Percentiles rank a stretch among this genome's conserved stretches.
Conservation (phyloP, 2,113 vertebrate species). For the Phainopepla nitens region DNA sequence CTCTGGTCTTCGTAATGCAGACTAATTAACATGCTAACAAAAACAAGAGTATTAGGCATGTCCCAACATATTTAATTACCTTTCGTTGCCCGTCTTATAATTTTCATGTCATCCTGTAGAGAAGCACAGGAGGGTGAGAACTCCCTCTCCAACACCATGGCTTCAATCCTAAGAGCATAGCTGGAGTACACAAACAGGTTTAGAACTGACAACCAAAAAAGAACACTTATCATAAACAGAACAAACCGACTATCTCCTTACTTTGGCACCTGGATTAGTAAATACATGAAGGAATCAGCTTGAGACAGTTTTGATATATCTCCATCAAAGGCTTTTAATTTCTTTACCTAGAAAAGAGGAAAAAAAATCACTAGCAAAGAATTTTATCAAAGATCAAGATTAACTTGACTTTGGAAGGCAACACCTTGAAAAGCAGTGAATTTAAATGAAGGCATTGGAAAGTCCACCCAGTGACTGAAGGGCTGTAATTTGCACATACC, state of each 20-base stretch:
- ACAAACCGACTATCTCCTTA: constrained; percentile 66
- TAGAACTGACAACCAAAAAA: neutral
- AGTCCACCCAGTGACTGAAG: neutral
- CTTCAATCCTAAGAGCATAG: constrained; percentile 91
- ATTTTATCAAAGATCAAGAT: neutral
- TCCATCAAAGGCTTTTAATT: constrained; percentile 86
- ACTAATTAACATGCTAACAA: constrained; percentile 64
- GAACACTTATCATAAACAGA: neutral
- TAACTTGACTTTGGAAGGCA: neutral
- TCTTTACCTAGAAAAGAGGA: constrained; percentile 81
- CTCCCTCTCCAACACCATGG: constrained; percentile 91
- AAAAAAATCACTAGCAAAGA: constrained; percentile 3
- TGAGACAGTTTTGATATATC: constrained; percentile 90
- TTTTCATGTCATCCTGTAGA: constrained; percentile 83
- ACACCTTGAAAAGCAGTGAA: neutral
- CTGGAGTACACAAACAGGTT: constrained; percentile 70
- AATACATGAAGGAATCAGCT: constrained; percentile 92
- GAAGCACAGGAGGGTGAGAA: constrained; percentile 85
- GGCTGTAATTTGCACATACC: neutral
- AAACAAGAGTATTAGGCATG: constrained; percentile 34
- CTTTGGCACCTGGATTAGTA: constrained; percentile 93
- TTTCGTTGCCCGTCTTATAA: constrained; percentile 84
- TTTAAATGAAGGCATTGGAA: neutral
- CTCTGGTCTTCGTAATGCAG: constrained; percentile 49
- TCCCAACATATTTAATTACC: constrained; percentile 73